Evolutionary conservation across 1,140 invertebrate genomes (phyloP).

Genomic region (Galleria mellonella): DNA sequence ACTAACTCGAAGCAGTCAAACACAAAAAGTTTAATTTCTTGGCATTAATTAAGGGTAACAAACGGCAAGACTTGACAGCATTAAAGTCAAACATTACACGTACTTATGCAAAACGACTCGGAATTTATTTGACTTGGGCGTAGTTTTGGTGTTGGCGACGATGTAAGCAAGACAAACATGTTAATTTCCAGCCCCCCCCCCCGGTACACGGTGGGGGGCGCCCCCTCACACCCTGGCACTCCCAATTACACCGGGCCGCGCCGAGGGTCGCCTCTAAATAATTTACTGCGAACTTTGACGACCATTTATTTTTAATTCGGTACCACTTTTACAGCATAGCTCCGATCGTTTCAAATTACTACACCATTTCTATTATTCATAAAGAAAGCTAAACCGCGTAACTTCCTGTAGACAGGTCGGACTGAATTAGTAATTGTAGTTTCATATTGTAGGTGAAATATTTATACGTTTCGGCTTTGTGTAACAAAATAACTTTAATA

Average conservation of each 20-base stretch:
- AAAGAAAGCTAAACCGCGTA: constrained; percentile 23
- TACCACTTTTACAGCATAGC: constrained; percentile 26
- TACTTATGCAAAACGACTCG: constrained; percentile 64
- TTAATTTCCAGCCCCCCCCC: constrained; percentile 54
- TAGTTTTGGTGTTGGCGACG: constrained; percentile 61
- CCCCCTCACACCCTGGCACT: constrained; percentile 10
- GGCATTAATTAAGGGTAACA: constrained; percentile 52
- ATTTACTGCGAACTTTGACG: constrained; percentile 50
- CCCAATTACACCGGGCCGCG: constrained; percentile 40
- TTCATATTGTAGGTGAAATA: constrained; percentile 39
- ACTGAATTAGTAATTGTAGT: constrained; percentile 45
- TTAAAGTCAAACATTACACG: constrained; percentile 29
- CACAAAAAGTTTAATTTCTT: constrained; percentile 54
- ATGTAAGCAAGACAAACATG: constrained; percentile 71
- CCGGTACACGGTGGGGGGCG: neutral
- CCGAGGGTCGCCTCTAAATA: constrained; percentile 35
- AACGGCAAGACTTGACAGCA: constrained; percentile 10
- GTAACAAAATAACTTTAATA: constrained; percentile 1
- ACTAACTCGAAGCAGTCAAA: neutral
- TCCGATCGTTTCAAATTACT: constrained; percentile 44
- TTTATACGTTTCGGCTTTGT: constrained; percentile 18
- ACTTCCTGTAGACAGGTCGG: constrained; percentile 30
- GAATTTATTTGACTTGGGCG: constrained; percentile 68
- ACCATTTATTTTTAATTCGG: constrained; percentile 61
- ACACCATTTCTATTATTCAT: constrained; percentile 46